phyloP scores from a whole-genome alignment of 1,140 invertebrate genomes.

The Apis dorsata region DNA sequence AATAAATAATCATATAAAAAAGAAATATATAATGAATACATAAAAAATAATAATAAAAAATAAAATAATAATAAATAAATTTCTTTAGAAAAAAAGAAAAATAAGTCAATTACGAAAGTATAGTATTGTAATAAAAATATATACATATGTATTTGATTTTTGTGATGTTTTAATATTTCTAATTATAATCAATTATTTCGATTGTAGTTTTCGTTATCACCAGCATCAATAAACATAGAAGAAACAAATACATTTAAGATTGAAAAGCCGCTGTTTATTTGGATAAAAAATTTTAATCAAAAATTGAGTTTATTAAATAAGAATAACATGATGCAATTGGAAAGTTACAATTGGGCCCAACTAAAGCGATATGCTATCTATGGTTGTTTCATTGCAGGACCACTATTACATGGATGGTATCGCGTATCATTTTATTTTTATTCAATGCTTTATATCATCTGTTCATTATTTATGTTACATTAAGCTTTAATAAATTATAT shows the following conservation, averaged over 20 bases:
- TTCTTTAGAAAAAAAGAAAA: too few species aligned
- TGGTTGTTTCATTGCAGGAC: constrained; percentile 72
- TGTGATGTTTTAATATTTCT: neutral
- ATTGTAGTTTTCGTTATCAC: constrained; percentile 13
- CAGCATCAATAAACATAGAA: neutral
- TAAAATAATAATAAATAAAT: neutral
- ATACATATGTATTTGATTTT: neutral
- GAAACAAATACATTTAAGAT: constrained; percentile 17
- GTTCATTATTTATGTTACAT: neutral
- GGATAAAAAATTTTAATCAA: constrained; percentile 56
- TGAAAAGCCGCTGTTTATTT: constrained; percentile 46
- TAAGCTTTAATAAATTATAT: constrained; percentile 3
- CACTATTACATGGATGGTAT: constrained; percentile 73
- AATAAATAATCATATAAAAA: neutral
- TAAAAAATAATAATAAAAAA: neutral
- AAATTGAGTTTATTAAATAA: constrained; percentile 58
- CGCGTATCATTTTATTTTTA: neutral
- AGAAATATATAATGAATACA: neutral
- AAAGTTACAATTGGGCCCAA: constrained; percentile 70
- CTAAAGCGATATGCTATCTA: constrained; percentile 73
- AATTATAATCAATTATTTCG: neutral
- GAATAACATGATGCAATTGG: constrained; percentile 4
- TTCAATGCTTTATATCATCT: neutral
- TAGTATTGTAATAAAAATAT: neutral
- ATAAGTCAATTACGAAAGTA: neutral